Percentiles rank a stretch among this genome's conserved stretches.
These are phyloP conservation scores for Aegypius monachus DNA, from an alignment of 2,113 vertebrate species.

Conservation along the genomic window DNA sequence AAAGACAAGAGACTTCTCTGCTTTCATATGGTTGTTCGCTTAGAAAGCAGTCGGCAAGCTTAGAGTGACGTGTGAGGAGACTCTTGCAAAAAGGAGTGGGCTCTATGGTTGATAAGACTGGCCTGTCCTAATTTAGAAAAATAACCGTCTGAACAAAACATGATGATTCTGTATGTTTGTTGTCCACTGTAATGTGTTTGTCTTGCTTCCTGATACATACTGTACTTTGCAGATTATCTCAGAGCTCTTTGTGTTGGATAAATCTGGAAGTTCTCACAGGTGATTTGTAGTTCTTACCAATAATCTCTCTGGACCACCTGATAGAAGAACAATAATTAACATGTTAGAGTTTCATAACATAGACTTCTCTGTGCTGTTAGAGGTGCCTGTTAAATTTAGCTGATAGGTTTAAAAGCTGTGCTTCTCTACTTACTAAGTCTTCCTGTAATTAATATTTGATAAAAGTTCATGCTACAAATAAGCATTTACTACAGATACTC, in stretches of 20 bases:
- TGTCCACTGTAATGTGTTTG: fast-evolving
- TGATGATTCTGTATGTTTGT: not conserved
- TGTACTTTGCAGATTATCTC: not conserved
- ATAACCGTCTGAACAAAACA: not conserved
- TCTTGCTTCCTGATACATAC: not conserved
- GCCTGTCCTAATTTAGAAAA: not conserved
- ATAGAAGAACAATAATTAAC: not conserved
- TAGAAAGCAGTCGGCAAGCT: not conserved
- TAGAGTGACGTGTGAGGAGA: not conserved
- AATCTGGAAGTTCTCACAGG: not conserved
- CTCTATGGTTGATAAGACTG: not conserved
- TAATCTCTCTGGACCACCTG: not conserved
- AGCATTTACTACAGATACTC: not conserved
- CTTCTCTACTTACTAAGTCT: not conserved
- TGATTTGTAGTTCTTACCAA: not conserved
- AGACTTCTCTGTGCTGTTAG: not conserved
- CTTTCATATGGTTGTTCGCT: not conserved
- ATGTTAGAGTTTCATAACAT: not conserved
- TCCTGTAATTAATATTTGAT: not conserved
- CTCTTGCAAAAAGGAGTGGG: not conserved
- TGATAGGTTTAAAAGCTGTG: not conserved
- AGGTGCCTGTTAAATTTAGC: not conserved
- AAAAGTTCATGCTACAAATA: not conserved
- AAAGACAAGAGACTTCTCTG: not conserved
- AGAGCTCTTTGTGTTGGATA: not conserved